phyloP scores from a whole-genome alignment of 2,888 invertebrate species.

The Lepidochrysops patricia region DNA sequence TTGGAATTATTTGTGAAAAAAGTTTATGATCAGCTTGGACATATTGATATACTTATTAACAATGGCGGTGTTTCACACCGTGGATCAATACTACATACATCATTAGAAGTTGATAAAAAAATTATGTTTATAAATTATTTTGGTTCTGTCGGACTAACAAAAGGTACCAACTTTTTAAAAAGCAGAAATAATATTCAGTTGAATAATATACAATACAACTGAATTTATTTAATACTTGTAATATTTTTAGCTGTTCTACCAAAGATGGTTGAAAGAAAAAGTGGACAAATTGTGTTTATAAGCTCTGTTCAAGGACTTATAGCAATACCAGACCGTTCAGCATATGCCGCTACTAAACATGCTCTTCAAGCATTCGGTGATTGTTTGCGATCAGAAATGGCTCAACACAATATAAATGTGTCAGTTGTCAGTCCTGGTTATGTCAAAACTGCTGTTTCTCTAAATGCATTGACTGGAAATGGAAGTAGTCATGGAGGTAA shows the following conservation, averaged over 20 bases:
- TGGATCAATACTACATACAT: conserved; percentile 83
- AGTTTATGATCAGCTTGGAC: conserved; percentile 80
- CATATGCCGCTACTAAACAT: conserved; percentile 95
- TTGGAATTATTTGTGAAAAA: conserved; percentile 78
- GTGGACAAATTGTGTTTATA: conserved; percentile 89
- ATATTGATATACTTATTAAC: conserved; percentile 91
- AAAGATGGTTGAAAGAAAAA: conserved; percentile 82
- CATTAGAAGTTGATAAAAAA: conserved; percentile 86
- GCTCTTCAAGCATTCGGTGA: conserved; percentile 96
- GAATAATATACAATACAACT: not conserved
- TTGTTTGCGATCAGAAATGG: conserved; percentile 89
- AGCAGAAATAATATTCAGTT: too few species aligned
- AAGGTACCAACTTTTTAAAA: conserved; percentile 84
- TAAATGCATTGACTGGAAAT: conserved; percentile 90
- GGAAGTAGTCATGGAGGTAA: conserved; percentile 87
- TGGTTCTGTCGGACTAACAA: conserved; percentile 91
- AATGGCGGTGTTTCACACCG: conserved; percentile 92
- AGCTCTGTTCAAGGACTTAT: conserved; percentile 96
- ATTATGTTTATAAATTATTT: conserved; percentile 97
- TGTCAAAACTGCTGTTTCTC: conserved; percentile 90
- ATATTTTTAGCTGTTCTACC: conserved; percentile 83
- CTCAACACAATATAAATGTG: conserved; percentile 83
- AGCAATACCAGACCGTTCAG: conserved; percentile 89
- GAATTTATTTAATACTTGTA: not conserved
- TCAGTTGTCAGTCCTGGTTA: conserved; percentile 94